A percentile compares a stretch with the other conserved stretches of the same genome.
Conservation (phyloP, 2,113 vertebrate species). For the Leucopsar rothschildi region DNA sequence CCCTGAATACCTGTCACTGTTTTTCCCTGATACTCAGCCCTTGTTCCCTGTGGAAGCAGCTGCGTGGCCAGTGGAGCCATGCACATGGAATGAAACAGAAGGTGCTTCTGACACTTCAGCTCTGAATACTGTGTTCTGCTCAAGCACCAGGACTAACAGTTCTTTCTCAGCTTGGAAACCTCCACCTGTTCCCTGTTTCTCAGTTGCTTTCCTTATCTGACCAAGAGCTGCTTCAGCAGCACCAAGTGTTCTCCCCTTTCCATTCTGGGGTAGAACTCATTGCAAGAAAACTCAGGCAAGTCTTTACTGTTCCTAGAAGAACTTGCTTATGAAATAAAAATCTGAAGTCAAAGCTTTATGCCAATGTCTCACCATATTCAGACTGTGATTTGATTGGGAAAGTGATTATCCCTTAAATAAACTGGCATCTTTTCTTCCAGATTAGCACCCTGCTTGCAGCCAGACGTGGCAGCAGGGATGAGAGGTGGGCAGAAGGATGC, state of each 20-base stretch:
- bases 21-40: not conserved
- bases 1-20: not conserved
- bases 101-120: not conserved
- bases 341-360: not conserved
- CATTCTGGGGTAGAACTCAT: not conserved
- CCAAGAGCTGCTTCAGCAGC: not conserved
- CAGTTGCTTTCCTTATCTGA: not conserved
- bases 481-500: not conserved
- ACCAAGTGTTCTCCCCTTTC: not conserved
- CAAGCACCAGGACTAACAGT: not conserved
- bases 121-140: conserved; percentile 2
- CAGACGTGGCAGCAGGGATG: not conserved
- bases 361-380: not conserved
- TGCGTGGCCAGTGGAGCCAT: not conserved
- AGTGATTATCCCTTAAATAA: not conserved
- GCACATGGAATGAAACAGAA: not conserved
- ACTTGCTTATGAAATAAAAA: not conserved
- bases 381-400: not conserved
- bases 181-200: not conserved
- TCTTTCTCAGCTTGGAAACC: not conserved
- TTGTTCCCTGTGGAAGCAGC: not conserved
- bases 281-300: not conserved
- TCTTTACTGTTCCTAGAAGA: not conserved
- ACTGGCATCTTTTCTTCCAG: not conserved
- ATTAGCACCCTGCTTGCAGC: not conserved